phyloP scores from a whole-genome alignment of 2,113 vertebrate species.

The Puntigrus tetrazona region DNA sequence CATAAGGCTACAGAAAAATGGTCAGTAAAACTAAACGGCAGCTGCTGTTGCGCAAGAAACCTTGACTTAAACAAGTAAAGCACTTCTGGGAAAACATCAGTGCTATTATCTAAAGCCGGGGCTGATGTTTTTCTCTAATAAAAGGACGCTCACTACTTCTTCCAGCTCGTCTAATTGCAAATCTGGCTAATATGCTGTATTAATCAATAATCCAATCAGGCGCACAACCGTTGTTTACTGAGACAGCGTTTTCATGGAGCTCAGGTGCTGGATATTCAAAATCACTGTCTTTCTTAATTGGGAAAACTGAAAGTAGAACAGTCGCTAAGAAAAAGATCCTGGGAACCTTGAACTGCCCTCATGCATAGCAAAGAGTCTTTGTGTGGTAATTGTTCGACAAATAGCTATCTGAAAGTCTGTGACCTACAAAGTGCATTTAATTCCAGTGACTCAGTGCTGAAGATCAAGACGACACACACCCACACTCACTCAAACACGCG shows the following conservation, averaged over 20 bases:
- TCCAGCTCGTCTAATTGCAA: slow-evolving; percentile 1
- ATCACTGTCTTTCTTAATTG: neutral
- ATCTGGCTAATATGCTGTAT: neutral
- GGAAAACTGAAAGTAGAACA: neutral
- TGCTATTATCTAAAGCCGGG: too few relatives aligned
- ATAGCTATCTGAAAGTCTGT: slow-evolving; percentile 6
- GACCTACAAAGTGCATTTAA: slow-evolving; percentile 2
- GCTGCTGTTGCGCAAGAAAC: neutral
- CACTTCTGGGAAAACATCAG: neutral
- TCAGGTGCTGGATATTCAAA: neutral
- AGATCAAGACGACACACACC: neutral
- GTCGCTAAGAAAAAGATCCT: neutral
- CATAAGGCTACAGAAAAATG: neutral
- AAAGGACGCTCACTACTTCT: neutral
- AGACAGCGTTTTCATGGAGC: neutral
- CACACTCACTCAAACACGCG: slow-evolving; percentile 43
- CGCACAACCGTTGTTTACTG: neutral
- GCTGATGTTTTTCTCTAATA: neutral
- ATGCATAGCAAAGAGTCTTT: slow-evolving; percentile 33
- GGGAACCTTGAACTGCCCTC: slow-evolving; percentile 22
- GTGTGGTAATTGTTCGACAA: slow-evolving; percentile 44
- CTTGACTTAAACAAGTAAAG: neutral
- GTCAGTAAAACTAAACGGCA: neutral
- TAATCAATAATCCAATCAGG: slow-evolving; percentile 32
- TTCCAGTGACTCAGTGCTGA: neutral